Evolutionary conservation across 2,888 invertebrate genomes (phyloP).

Genomic region (Serripes groenlandicus): DNA sequence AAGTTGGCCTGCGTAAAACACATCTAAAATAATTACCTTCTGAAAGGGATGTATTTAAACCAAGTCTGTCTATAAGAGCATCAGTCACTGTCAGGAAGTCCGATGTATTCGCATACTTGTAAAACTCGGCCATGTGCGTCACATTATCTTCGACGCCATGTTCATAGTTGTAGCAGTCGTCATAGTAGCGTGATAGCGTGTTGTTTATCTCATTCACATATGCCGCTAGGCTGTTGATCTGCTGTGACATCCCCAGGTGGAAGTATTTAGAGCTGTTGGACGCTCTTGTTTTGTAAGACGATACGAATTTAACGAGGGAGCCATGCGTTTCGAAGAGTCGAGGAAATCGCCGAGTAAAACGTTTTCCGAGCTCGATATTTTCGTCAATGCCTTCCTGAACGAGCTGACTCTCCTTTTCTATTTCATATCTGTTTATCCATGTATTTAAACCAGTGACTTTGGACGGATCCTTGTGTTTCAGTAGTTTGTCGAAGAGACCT

Average conservation of each 20-base stretch:
- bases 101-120: slow-evolving; percentile 29
- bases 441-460: slow-evolving; percentile 28
- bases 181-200: slow-evolving; percentile 43
- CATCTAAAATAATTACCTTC: slow-evolving; percentile 14
- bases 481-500: slow-evolving; percentile 34
- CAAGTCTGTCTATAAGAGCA: slow-evolving; percentile 33
- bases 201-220: slow-evolving; percentile 38
- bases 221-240: not conserved
- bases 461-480: slow-evolving; percentile 3
- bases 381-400: slow-evolving; percentile 44
- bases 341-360: slow-evolving; percentile 31
- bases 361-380: slow-evolving; percentile 35
- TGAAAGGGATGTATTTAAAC: slow-evolving; percentile 15
- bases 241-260: slow-evolving; percentile 33
- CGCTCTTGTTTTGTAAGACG: slow-evolving; percentile 44
- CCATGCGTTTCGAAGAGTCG: slow-evolving; percentile 32
- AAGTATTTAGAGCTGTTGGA: slow-evolving; percentile 53
- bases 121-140: slow-evolving; percentile 32
- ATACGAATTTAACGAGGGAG: slow-evolving; percentile 35
- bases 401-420: slow-evolving; percentile 28
- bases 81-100: slow-evolving; percentile 38
- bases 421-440: slow-evolving; percentile 45
- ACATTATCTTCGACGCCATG: slow-evolving; percentile 42
- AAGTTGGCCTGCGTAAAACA: too few relatives aligned
- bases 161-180: slow-evolving; percentile 50